Percentiles rank a stretch among this genome's conserved stretches.
Evolutionary conservation across 2,888 invertebrate species (phyloP).

Genomic region (Actias luna): DNA sequence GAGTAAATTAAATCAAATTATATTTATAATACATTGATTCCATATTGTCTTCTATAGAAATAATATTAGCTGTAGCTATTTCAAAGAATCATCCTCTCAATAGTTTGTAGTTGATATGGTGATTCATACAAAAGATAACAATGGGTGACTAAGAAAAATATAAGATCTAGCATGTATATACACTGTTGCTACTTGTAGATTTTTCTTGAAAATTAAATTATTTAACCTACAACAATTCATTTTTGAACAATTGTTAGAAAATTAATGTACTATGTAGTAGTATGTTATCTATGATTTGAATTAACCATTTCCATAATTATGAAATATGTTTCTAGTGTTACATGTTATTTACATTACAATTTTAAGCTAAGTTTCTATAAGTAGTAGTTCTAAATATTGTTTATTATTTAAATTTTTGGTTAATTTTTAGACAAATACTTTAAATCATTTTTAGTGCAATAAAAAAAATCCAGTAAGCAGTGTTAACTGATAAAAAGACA

Average conservation of each 20-base stretch:
- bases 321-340: no score
- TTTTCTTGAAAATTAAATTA: constrained; percentile 10
- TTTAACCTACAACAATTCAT: neutral
- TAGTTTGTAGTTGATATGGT: constrained; percentile 5
- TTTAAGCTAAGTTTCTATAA: neutral
- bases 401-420: neutral
- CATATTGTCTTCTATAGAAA: neutral
- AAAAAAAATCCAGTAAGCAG: neutral
- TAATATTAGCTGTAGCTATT: neutral
- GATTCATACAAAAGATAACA: constrained; percentile 15
- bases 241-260: constrained; percentile 9
- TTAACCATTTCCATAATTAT: neutral
- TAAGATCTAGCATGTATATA: constrained; percentile 1
- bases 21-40: neutral
- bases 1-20: neutral
- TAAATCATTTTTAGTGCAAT: constrained; percentile 1
- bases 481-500: neutral
- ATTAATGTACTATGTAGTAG: neutral
- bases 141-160: constrained; percentile 7
- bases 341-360: neutral
- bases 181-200: neutral
- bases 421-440: neutral
- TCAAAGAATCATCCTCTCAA: neutral
- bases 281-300: constrained; percentile 1
- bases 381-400: constrained; percentile 3